Evolutionary conservation across 1,140 invertebrate species (phyloP), one percentile per base, ranked within the genome.

Genomic region (Kradibia gibbosae): DNA sequence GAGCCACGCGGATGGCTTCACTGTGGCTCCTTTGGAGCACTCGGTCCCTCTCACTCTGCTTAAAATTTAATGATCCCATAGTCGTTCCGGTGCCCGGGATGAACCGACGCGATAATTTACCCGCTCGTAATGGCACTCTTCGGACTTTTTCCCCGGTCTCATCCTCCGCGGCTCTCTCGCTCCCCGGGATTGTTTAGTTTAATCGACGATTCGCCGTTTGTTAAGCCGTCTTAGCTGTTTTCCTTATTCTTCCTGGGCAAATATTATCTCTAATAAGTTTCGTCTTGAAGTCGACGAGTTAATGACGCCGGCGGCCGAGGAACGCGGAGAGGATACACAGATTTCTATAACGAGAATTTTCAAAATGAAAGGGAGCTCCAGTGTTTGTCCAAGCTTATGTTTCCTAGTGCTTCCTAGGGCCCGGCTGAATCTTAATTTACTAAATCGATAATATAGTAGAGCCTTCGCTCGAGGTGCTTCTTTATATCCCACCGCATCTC

Each of bases 51-150:
- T 57, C 60, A 62, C 79, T 75, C 79, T 67, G 71, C 67, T 75
- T 73, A 65, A 81, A 81, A 75, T 81, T 81, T 81, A 75, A 81
- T 81, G 57, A 81, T 60, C 57, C 72, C n/a, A 75, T 53, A 42
- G 28, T 81, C 79, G 79, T 81, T 75, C 73, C 55, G 60, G 71
- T 67, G 42, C 39, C 42, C 57, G 8, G 79, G 79, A 81, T 81
- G 75, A 75, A 72, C 57, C 79, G 50, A 36, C 72, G 74, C 62
- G 80, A 81, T 76, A 81, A 81, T 81, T 76, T 81, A 81, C 57
- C 45, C 79, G 60, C 45, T 60, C 42, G 53, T 55, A 75, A 81
- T 65, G 79, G 71, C 50, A 17, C 20, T 55, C 65, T 57, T 48
- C 28, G 15, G 71, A 45, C 20, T 48, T 73, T 60, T 57, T 60